Evolutionary conservation across 2,797 vertebrate genomes (phyloP), one percentile per base, ranked within the genome.

Genomic region (Tragopan temminckii): DNA sequence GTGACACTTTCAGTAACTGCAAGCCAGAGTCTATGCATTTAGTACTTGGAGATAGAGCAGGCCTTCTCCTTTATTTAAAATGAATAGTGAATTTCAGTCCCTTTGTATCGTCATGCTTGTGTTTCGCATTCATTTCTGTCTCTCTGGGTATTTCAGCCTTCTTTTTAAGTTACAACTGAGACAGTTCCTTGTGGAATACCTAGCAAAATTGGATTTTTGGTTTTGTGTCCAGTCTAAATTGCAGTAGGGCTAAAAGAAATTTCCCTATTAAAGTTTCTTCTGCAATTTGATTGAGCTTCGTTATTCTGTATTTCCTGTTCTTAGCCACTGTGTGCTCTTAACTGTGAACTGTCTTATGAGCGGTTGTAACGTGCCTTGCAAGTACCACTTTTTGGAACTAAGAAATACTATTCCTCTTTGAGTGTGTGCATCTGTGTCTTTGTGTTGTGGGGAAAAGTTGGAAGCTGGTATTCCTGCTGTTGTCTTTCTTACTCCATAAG

Each of bases 111-210:
- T 92, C 52, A 9, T 64, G 64, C 74, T 84, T 94, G 77, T 95
- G 87, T 93, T 96, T 91, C 83, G 75, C 87, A 82, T 93, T 87
- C 94, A 84, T 94, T 94, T 95, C 94, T 94, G 91, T 97, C 89
- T 88, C 76, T 90, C 36, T 71, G 89, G 85, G 77, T 94, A 84
- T 93, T 93, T 92, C 89, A 95, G 90, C 43, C 76, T 94, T 88
- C 55, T 86, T 81, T 95, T 89, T 58, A 81, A 92, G 87, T 84
- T 68, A 88, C 77, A 88, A 80, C 67, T 59, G 70, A 92, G 74
- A 79, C 7, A 1, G 18, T 92, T 96, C 85, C 64, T 86, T 48
- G 43, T 62, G 38, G 45, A 94, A 77, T 80, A 36, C 42, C 19
- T 77, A 55, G 58, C 3, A 5, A 88, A 91, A 88, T 71, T 84